Evolutionary conservation across 1,140 invertebrate genomes (phyloP).

Genomic region (Procambarus clarkii): DNA sequence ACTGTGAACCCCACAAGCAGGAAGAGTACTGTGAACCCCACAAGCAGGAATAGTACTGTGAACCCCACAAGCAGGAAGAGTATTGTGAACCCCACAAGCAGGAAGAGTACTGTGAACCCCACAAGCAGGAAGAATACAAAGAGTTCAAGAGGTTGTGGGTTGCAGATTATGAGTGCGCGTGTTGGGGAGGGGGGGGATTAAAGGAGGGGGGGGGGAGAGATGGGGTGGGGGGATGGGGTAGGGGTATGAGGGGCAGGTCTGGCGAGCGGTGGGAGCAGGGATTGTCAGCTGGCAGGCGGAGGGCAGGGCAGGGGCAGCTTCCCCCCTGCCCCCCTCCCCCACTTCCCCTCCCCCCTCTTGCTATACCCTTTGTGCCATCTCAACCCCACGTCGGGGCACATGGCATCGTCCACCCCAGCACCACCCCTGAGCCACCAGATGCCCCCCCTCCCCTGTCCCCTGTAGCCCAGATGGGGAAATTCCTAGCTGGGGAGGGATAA

Average conservation of each 20-base stretch:
- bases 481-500: background rate
- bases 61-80: too few species aligned
- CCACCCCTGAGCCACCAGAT: background rate
- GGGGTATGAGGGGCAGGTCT: conserved; percentile 26
- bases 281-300: conserved; percentile 53
- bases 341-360: background rate
- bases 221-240: background rate
- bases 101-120: too few species aligned
- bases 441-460: background rate
- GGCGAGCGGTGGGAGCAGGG: conserved; percentile 27
- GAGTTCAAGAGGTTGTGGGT: background rate
- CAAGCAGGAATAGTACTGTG: too few species aligned
- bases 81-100: too few species aligned
- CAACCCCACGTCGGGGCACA: background rate
- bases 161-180: background rate
- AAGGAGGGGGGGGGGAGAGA: background rate
- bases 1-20: too few species aligned
- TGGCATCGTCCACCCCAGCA: conserved; percentile 5
- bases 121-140: too few species aligned
- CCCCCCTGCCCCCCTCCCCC: background rate
- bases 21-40: too few species aligned
- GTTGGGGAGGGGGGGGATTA: too few species aligned
- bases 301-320: conserved; percentile 26
- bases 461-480: background rate
- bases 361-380: background rate